Base-by-base conservation (phyloP, 2,797 vertebrate species). In the Melanogrammus aeglefinus region DNA sequence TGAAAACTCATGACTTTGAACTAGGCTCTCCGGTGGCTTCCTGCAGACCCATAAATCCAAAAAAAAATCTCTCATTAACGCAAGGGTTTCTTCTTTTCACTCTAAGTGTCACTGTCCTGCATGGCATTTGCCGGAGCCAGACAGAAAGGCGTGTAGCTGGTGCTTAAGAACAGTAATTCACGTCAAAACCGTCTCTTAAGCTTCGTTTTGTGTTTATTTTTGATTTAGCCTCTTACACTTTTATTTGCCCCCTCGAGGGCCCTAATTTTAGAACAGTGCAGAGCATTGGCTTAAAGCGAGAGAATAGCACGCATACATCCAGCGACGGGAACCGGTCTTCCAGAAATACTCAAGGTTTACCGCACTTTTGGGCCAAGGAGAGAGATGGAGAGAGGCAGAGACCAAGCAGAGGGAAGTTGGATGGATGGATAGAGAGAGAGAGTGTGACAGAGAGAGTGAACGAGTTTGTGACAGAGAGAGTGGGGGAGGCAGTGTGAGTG, bases 271-370 rank as follows among this genome's bases (percentile, higher is more conserved):
- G 88, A 79, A 69, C 27, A 41, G 75, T 75, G 84, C 75, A 81
- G 78, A 69, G 76, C 83, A 76, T 44, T 77, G 82, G 76, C 69
- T 79, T 73, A 76, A 36, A 78, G 0, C 14, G 47, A 85, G 77
- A 87, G 79, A 88, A 84, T 69, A 79, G 77, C 76, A 80, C 81
- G 77, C 73, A 79, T 77, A 87, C 75, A 77, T 75, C 47, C 36
- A 78, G 82, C 47, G n/a, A 81, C 33, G 21, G 85, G 86, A 88
- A 85, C 86, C 89, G 84, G 81, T 86, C 78, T 76, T 87, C 89
- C 89, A 83, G 85, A 91, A 93, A 90, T 91, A 92, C 86, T 87
- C 78, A 0, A 78, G 80, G 80, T 80, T 84, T 70, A 78, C 89
- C 90, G 80, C 89, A 91, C 75, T 75, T 80, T 77, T 21, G 76